A percentile compares a stretch with the other conserved stretches of the same genome.
These are phyloP conservation scores for Catostomus latipinnis DNA, from an alignment of 2,797 vertebrate genomes.

Conservation along the genomic window DNA sequence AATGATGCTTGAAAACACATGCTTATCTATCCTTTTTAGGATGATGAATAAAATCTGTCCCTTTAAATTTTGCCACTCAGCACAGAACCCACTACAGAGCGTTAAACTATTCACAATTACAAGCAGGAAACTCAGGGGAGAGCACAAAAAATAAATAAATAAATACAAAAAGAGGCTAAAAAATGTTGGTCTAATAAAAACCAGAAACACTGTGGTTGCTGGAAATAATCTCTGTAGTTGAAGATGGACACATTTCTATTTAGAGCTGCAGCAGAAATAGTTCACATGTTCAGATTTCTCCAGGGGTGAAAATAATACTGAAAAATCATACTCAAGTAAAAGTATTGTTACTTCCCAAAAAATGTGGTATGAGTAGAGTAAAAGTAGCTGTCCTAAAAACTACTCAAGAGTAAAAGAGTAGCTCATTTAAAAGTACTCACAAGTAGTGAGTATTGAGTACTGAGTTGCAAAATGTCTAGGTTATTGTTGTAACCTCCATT, in stretches of 20 bases:
- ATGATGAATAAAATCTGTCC: conserved; percentile 16
- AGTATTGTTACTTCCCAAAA: too few species aligned
- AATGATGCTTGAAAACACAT: conserved; percentile 11
- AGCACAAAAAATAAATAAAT: not conserved
- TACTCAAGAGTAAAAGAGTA: too few species aligned
- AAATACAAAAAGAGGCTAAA: conserved; percentile 29
- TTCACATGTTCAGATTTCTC: not conserved
- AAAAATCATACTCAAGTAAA: too few species aligned
- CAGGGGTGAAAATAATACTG: too few species aligned
- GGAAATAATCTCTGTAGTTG: conserved; percentile 16
- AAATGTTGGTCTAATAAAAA: conserved; percentile 24
- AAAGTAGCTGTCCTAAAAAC: too few species aligned
- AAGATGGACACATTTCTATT: not conserved
- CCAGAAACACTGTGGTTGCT: conserved; percentile 2
- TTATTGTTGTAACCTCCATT: too few species aligned
- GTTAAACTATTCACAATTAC: conserved; percentile 9
- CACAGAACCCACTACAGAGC: conserved; percentile 34
- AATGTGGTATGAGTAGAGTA: too few species aligned
- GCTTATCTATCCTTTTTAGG: conserved; percentile 5
- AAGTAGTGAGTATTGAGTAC: too few species aligned
- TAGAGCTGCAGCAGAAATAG: not conserved
- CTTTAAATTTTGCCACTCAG: conserved; percentile 19
- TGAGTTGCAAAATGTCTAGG: too few species aligned
- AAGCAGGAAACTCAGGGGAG: conserved; percentile 2
- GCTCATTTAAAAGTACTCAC: too few species aligned